Evolutionary conservation across 64 coral and sea anemone species (phyloP), one percentile per base, ranked within the genome.

Genomic region (Cladopsammia gracilis): DNA sequence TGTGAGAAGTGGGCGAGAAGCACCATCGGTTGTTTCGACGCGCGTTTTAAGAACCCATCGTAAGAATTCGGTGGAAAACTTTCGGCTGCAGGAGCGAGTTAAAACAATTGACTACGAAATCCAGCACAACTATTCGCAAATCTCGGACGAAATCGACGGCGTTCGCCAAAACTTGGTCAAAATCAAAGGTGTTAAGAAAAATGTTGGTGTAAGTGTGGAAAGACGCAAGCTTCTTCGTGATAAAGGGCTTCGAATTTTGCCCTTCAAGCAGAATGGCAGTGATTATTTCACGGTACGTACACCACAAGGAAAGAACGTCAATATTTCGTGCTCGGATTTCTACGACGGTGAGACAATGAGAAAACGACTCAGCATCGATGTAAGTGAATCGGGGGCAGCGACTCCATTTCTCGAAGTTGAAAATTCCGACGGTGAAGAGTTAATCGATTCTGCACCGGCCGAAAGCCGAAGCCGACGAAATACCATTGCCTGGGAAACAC

Each of bases 81-180:
- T 98, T 48, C 79, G 92, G 45, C 83, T 98, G 10, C 92, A 94
- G 69, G 92, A 89, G 46, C 77, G 75, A 83, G 83, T 98, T 34
- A 93, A 68, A 62, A 54, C 60, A 69, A 98, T 98, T 56, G 83
- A 94, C 45, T 48, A 77, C 68, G 96, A 98, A 49, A 88, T 85
- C 10, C 73, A 94, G 15, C 91, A 81, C 2, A 98, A 91, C 73
- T 91, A 91, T 76, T 91, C 73, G 3, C 92, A 91, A 75, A 94
- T 98, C 34, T 98, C 92, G 49, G 92, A 98, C 70, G 92, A 98
- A 74, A 98, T 98, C 43, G 96, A 98, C 87, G 92, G 88, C 9
- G 88, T 98, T 67, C 92, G 92, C 7, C 90, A 98, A 70, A 98
- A 90, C 42, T 83, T 96, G n/a, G 78, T 66, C 58, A 88, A 82